A percentile compares a stretch with the other conserved stretches of the same genome.
These are phyloP conservation scores for Drosophila paramelanica DNA, from an alignment of 2,888 invertebrate species.

Conservation along the genomic window DNA sequence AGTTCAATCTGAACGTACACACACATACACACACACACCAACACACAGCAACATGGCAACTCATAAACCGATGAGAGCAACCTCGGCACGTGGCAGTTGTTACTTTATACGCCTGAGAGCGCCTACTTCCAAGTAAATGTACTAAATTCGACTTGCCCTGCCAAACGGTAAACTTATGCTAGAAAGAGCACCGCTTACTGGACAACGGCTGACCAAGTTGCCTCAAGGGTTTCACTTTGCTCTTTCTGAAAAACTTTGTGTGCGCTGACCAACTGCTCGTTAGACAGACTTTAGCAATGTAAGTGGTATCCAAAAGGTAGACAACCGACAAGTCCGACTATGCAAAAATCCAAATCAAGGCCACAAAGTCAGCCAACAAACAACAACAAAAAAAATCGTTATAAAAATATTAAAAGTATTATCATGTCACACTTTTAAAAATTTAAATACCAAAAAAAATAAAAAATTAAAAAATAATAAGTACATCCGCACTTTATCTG, in stretches of 20 bases:
- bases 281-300: constrained; percentile 19
- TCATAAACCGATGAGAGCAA: constrained; percentile 10
- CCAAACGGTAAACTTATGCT: constrained; percentile 1
- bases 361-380: constrained; percentile 13
- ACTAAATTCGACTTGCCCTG: neutral
- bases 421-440: neutral
- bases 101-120: constrained; percentile 12
- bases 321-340: neutral
- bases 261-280: constrained; percentile 22
- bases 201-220: constrained; percentile 2
- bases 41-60: neutral
- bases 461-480: neutral
- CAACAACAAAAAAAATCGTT: constrained; percentile 1
- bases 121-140: neutral
- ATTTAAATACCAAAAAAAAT: neutral
- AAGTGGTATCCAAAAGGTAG: constrained; percentile 4
- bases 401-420: constrained; percentile 19
- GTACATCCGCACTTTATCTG: neutral
- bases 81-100: constrained; percentile 20
- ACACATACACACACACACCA: neutral
- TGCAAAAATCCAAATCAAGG: constrained; percentile 29
- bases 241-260: constrained; percentile 10
- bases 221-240: constrained; percentile 26
- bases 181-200: constrained; percentile 4
- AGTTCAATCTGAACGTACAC: constrained; percentile 20